These are phyloP conservation scores for Brachypalpus laphriformis DNA, from an alignment of 2,888 invertebrate genomes.

Conservation along the genomic window DNA sequence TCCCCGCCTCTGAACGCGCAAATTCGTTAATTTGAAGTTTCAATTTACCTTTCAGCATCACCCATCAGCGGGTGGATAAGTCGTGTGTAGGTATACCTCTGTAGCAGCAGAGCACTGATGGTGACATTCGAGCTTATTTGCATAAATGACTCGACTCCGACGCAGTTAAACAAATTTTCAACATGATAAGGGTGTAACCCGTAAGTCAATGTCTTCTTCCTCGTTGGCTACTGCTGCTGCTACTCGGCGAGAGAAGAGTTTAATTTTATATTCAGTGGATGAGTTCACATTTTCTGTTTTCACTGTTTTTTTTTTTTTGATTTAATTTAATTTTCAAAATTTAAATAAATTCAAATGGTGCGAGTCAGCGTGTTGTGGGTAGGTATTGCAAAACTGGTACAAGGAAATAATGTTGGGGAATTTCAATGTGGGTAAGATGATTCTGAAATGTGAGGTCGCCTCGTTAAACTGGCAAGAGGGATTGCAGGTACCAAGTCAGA, in stretches of 20 bases:
- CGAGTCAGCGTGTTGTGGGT: neutral
- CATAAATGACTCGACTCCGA: constrained; percentile 73
- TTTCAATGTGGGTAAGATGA: too few relatives aligned
- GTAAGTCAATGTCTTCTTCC: constrained; percentile 72
- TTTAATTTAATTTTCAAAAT: constrained; percentile 70
- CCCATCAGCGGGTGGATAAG: constrained; percentile 7
- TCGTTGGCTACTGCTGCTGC: too few relatives aligned
- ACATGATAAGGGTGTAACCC: constrained; percentile 75
- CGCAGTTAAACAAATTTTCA: constrained; percentile 74
- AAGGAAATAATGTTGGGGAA: constrained; percentile 23
- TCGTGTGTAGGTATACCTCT: constrained; percentile 17
- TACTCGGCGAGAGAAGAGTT: constrained; percentile 47
- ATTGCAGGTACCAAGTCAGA: too few relatives aligned
- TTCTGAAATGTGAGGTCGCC: too few relatives aligned
- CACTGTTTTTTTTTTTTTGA: constrained; percentile 2
- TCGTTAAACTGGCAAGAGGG: too few relatives aligned
- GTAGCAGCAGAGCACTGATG: constrained; percentile 55
- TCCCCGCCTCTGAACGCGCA: constrained; percentile 64
- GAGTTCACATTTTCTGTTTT: constrained; percentile 53
- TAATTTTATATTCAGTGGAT: constrained; percentile 71
- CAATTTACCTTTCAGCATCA: constrained; percentile 70
- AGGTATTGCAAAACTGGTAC: neutral
- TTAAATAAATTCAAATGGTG: constrained; percentile 55
- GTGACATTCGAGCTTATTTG: constrained; percentile 73
- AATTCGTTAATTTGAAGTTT: constrained; percentile 74